These are phyloP conservation scores for Batillaria attramentaria DNA, from an alignment of 1,140 invertebrate species.

Conservation along the genomic window DNA sequence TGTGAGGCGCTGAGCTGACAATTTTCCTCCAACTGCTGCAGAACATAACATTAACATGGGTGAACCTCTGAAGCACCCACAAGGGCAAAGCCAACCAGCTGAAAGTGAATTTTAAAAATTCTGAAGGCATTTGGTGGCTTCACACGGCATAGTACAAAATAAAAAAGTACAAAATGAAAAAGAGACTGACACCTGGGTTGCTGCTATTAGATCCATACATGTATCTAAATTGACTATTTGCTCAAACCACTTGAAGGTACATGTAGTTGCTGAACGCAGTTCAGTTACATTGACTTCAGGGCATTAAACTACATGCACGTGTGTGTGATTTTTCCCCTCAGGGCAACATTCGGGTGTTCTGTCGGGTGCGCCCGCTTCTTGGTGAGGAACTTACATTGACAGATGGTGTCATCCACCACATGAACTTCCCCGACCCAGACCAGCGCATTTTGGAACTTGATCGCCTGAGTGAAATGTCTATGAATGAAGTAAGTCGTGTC, in stretches of 20 bases:
- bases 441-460: constrained; percentile 77
- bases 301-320: not conserved
- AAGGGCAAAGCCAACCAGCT: too few species aligned
- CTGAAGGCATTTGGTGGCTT: too few species aligned
- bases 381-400: constrained; percentile 94
- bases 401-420: constrained; percentile 92
- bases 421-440: constrained; percentile 92
- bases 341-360: constrained; percentile 97
- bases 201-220: too few species aligned
- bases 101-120: too few species aligned
- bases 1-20: not conserved
- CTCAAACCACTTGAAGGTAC: not conserved
- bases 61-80: too few species aligned
- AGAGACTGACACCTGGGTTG: too few species aligned
- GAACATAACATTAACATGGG: too few species aligned
- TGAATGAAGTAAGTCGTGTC: constrained; percentile 64
- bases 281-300: not conserved
- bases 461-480: constrained; percentile 53
- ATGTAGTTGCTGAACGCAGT: not conserved
- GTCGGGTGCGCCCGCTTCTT: constrained; percentile 97
- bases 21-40: too few species aligned
- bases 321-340: too few species aligned
- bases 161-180: too few species aligned
- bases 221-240: not conserved
- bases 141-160: too few species aligned